These are phyloP conservation scores for Platorchestia sp. DNA, from an alignment of 1,140 invertebrate species.

Conservation along the genomic window DNA sequence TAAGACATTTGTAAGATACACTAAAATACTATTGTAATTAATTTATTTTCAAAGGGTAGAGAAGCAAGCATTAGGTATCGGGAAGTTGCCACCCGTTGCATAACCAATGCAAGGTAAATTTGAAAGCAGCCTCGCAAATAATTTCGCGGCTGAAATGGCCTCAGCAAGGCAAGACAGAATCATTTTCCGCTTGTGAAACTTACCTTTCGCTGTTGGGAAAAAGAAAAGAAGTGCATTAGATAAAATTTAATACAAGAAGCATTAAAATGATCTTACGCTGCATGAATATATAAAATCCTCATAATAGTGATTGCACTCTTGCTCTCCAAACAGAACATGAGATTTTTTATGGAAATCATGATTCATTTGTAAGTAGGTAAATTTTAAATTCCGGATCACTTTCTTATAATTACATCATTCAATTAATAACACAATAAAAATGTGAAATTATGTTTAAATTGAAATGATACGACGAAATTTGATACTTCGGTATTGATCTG, in stretches of 20 bases:
- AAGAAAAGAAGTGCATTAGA: not conserved
- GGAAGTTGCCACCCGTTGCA: not conserved
- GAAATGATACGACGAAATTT: too few species aligned
- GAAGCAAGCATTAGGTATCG: not conserved
- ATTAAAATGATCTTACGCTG: not conserved
- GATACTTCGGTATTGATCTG: too few species aligned
- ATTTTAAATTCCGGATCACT: too few species aligned
- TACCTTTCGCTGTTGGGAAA: slow-evolving; percentile 3
- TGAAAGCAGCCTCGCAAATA: not conserved
- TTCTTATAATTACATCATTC: too few species aligned
- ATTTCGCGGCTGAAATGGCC: not conserved
- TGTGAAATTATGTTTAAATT: too few species aligned
- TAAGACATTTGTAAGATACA: not conserved
- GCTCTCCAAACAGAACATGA: too few species aligned
- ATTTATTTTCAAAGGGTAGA: not conserved
- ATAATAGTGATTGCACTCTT: too few species aligned
- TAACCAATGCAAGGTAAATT: not conserved
- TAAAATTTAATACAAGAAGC: not conserved
- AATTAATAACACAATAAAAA: too few species aligned
- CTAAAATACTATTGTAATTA: not conserved
- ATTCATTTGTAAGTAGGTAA: too few species aligned
- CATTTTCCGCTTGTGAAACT: not conserved
- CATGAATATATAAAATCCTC: not conserved
- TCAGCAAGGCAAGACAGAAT: not conserved
- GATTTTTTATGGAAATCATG: too few species aligned